Evolutionary conservation across 2,113 vertebrate species (phyloP), one percentile per base, ranked within the genome.

Genomic region (Corythaixoides concolor): DNA sequence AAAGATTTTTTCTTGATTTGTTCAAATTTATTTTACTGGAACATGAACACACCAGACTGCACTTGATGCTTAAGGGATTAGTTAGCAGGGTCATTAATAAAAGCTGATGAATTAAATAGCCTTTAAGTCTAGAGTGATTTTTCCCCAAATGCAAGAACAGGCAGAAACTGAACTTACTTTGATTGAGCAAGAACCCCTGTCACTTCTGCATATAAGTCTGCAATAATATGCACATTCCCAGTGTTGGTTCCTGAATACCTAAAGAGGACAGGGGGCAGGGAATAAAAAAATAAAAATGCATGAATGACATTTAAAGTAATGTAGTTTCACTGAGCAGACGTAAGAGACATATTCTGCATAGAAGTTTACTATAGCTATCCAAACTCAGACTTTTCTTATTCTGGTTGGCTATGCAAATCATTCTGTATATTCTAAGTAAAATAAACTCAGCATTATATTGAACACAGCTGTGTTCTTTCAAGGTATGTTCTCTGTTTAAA

Each of bases 171-270:
- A 81, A 39, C 98, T 98, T 98, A 99, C 99, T 99, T 99, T 87
- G 99, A 99, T 70, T 99, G 99, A 91, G 99, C 99, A 94, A 99
- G 99, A 97, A 99, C 98, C 35, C 99, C 99, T 81, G 99, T 99
- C 95, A 99, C 99, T 98, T 99, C 99, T 72, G 99, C 99, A 83
- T 99, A 99, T 90, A 99, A 98, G 97, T 99, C 99, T 96, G 99
- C 99, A 95, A 99, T 99, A 98, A 99, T 98, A 98, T 99, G 99
- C 96, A 99, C 99, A 78, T 99, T 99, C 97, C 99, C 99, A 98
- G 99, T 99, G 98, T 99, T 99, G 97, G 99, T 99, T 98, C 99
- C 99, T 97, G 99, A 99, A 98, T 99, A 99, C 97, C 99, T 99
- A 92, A 85, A 92, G 43, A 72, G 73, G 39, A 39, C 39, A 39